A percentile compares a stretch with the other conserved stretches of the same genome.
These are phyloP conservation scores for Carposina sasakii DNA, from an alignment of 1,140 invertebrate genomes.

Conservation along the genomic window DNA sequence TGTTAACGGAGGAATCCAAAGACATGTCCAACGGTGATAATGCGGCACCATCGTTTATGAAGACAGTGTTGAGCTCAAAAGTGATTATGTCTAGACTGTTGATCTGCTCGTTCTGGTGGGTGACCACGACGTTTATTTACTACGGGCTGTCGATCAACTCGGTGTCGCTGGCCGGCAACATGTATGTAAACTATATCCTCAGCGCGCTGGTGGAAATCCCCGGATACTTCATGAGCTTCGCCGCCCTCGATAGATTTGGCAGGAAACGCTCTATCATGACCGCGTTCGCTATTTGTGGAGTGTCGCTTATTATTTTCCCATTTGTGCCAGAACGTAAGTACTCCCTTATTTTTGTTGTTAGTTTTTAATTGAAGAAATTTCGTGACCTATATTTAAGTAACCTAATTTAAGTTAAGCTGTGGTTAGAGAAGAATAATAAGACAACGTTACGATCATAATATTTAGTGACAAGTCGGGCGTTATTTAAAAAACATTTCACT, in stretches of 20 bases:
- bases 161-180: constrained; percentile 77
- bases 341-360: too few species aligned
- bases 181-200: constrained; percentile 74
- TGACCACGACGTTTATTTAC: constrained; percentile 84
- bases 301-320: constrained; percentile 37
- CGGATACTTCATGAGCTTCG: constrained; percentile 70
- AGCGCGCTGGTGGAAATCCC: constrained; percentile 75
- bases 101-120: constrained; percentile 82
- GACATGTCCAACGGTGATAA: background rate
- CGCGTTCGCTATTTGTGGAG: constrained; percentile 62
- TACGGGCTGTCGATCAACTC: constrained; percentile 81
- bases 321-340: constrained; percentile 51
- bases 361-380: too few species aligned
- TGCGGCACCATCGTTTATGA: constrained; percentile 21
- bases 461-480: too few species aligned
- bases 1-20: constrained; percentile 34
- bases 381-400: too few species aligned
- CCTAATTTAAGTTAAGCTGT: too few species aligned
- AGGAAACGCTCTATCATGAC: constrained; percentile 73
- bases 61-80: constrained; percentile 73
- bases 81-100: constrained; percentile 76
- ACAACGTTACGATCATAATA: too few species aligned
- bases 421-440: too few species aligned
- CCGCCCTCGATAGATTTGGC: constrained; percentile 73
- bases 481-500: too few species aligned